These are phyloP conservation scores for Dendrolimus punctatus DNA, from an alignment of 1,140 invertebrate genomes.

Conservation along the genomic window DNA sequence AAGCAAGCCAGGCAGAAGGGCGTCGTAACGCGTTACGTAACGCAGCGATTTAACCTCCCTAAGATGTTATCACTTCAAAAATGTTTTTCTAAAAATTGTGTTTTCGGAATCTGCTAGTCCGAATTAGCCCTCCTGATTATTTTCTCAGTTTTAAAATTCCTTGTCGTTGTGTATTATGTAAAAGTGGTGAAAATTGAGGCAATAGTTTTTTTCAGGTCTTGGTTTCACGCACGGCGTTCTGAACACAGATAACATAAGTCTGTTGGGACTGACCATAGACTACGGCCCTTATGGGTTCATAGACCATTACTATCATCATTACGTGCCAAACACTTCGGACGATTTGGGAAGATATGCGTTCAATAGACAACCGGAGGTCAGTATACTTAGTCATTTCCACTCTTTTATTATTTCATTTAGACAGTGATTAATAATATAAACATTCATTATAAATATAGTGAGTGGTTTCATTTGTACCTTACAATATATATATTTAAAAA, in stretches of 20 bases:
- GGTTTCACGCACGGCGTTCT: slow-evolving; percentile 80
- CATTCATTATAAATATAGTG: neutral
- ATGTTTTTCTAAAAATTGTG: too few species aligned
- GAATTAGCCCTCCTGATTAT: too few species aligned
- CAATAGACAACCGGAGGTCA: slow-evolving; percentile 60
- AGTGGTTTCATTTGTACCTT: too few species aligned
- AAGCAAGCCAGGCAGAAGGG: too few species aligned
- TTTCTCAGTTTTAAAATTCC: too few species aligned
- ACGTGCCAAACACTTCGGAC: slow-evolving; percentile 77
- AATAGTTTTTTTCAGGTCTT: slow-evolving; percentile 32
- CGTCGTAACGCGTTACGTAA: too few species aligned
- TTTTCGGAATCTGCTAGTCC: too few species aligned
- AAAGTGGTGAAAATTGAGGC: too few species aligned
- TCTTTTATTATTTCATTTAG: neutral
- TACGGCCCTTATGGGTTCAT: slow-evolving; percentile 82
- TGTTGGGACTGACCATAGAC: slow-evolving; percentile 78
- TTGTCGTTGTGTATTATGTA: too few species aligned
- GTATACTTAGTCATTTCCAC: slow-evolving; percentile 5
- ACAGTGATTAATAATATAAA: neutral
- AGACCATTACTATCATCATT: slow-evolving; percentile 74
- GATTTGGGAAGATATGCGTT: slow-evolving; percentile 73
- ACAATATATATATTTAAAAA: too few species aligned
- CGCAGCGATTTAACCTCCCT: too few species aligned
- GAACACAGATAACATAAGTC: slow-evolving; percentile 81
- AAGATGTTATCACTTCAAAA: too few species aligned